Evolutionary conservation across 2,888 invertebrate species (phyloP).

Genomic region (Scotopteryx bipunctaria): DNA sequence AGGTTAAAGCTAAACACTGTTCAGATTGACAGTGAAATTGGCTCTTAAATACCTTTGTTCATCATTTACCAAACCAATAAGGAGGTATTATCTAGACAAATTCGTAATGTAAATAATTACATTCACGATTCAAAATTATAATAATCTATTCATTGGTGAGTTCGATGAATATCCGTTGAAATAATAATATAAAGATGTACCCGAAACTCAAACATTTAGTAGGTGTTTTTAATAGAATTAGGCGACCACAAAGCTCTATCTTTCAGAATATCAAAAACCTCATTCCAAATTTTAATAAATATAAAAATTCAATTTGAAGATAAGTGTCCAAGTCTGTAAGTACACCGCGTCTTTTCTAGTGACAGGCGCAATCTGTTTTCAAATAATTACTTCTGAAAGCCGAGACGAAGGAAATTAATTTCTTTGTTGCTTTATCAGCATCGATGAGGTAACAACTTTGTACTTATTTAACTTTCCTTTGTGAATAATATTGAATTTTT

Average conservation of each 20-base stretch:
- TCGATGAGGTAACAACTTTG: constrained; percentile 50
- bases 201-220: too few species aligned
- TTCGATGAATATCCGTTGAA: too few species aligned
- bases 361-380: constrained; percentile 78
- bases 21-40: too few species aligned
- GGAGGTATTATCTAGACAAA: too few species aligned
- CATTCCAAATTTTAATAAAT: constrained; percentile 3
- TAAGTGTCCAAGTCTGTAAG: constrained; percentile 45
- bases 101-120: too few species aligned
- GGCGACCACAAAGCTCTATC: background rate
- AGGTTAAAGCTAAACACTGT: too few species aligned
- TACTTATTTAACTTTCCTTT: constrained; percentile 36
- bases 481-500: too few species aligned
- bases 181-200: background rate
- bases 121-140: too few species aligned
- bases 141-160: too few species aligned
- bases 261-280: background rate
- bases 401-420: constrained; percentile 73
- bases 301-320: constrained; percentile 7
- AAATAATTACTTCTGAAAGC: constrained; percentile 78
- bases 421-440: constrained; percentile 68
- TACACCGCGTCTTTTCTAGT: constrained; percentile 53
- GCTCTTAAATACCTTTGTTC: too few species aligned
- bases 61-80: too few species aligned
- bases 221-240: background rate